Base-by-base conservation (phyloP, 2,113 vertebrate genomes). In the Raja brachyura region DNA sequence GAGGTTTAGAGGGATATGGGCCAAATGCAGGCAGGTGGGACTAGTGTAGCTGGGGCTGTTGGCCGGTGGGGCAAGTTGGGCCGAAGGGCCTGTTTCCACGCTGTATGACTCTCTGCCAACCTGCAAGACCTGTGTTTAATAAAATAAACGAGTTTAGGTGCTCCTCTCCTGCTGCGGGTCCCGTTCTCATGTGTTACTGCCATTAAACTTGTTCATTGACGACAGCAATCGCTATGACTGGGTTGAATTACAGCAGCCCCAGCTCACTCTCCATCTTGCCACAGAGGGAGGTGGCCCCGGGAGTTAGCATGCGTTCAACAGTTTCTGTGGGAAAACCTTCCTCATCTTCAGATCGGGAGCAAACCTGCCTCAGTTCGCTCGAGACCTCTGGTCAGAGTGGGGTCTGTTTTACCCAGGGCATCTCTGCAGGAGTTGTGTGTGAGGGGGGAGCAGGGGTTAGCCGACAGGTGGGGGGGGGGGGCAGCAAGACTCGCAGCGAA, bases 401-500 rank as follows among this genome's bases (percentile, higher is more conserved):
- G 83, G 4, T 2, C 7, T 31, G 28, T 66, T 88, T 88, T 66
- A 88, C 63, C 59, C 7, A 13, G 13, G n/a, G 13, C 28, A 61
- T 66, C 1, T 63, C 63, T 88, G 28, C 11, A 31, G 5, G 13
- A 4, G 13, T 86, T 86, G 11, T 63, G 0, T 73, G 18, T 73
- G 5, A 3, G 39, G 18, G 18, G 3, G 5, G 63, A 20, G 70
- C 5, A 22, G 8, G 13, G 63, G 63, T 10, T 73, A 73, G 28
- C 28, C 14, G 13, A 10, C 18, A 59, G 61, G 94, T 95, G 78
- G 93, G 39, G n/a, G n/a, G n/a, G n/a, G n/a, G n/a, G 95, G 96
- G 96, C 95, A 95, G 95, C 95, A 96, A 95, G 93, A 31, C 95
- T 96, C 95, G 96, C 94, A 95, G 94, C 93, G 92, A 94, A 94